Evolutionary conservation across 1,140 invertebrate genomes (phyloP).

Genomic region (Sweltsa coloradensis): DNA sequence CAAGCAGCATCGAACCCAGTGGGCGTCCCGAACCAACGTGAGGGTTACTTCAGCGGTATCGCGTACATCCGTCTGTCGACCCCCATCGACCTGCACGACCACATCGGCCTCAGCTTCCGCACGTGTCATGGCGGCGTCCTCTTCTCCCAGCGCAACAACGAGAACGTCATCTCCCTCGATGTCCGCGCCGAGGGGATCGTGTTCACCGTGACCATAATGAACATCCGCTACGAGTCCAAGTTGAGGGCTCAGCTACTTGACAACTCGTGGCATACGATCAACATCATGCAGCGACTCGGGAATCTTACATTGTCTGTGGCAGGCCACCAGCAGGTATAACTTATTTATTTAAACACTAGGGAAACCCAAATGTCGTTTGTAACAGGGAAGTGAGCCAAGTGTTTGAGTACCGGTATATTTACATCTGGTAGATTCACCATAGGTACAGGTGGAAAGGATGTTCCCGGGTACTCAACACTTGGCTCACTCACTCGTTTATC

Average conservation of each 20-base stretch:
- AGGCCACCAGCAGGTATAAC: constrained; percentile 35
- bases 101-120: constrained; percentile 66
- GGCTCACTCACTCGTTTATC: too few relatives aligned
- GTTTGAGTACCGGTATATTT: too few relatives aligned
- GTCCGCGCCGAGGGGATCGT: constrained; percentile 42
- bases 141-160: constrained; percentile 46
- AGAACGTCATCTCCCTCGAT: constrained; percentile 6
- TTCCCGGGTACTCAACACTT: too few relatives aligned
- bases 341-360: too few relatives aligned
- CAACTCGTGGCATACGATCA: constrained; percentile 71
- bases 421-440: too few relatives aligned
- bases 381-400: too few relatives aligned
- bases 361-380: too few relatives aligned
- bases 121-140: constrained; percentile 64
- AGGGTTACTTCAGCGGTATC: constrained; percentile 70
- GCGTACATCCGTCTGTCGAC: constrained; percentile 53
- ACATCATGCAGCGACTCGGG: constrained; percentile 48
- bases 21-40: constrained; percentile 29
- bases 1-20: background rate
- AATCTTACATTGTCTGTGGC: constrained; percentile 47
- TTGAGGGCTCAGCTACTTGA: constrained; percentile 54
- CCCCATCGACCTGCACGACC: constrained; percentile 53
- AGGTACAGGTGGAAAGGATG: too few relatives aligned
- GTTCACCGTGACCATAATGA: constrained; percentile 40
- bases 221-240: constrained; percentile 41